phyloP scores from a whole-genome alignment of 2,113 vertebrate genomes.

The Phylloscopus trochilus region DNA sequence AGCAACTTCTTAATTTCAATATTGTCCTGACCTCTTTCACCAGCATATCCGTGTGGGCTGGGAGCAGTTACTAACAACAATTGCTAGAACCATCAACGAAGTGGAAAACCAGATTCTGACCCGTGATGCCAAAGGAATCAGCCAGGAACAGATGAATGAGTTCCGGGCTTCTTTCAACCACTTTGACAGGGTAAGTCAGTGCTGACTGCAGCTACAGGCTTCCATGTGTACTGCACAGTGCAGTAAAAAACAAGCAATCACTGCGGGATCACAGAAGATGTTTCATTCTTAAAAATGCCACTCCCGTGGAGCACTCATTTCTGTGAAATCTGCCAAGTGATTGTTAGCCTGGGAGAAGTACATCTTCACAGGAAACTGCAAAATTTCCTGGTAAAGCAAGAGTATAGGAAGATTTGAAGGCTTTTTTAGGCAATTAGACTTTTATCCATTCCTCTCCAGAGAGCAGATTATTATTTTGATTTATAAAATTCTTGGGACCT shows the following conservation, averaged over 20 bases:
- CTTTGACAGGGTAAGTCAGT: slow-evolving; percentile 91
- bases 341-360: background rate
- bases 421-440: background rate
- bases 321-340: background rate
- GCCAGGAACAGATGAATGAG: slow-evolving; percentile 97
- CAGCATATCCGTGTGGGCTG: slow-evolving; percentile 98
- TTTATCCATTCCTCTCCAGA: background rate
- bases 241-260: background rate
- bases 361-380: background rate
- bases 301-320: background rate
- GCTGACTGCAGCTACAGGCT: background rate
- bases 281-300: background rate
- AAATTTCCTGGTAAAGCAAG: background rate
- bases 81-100: slow-evolving; percentile 96
- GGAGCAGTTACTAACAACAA: slow-evolving; percentile 98
- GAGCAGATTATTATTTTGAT: background rate
- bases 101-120: slow-evolving; percentile 99
- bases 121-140: slow-evolving; percentile 98
- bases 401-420: background rate
- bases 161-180: slow-evolving; percentile 99
- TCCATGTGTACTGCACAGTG: background rate
- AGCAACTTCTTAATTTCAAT: background rate
- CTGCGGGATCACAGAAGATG: background rate
- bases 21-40: background rate
- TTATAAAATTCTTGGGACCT: background rate